phyloP scores from a whole-genome alignment of 2,113 vertebrate species.

The Podocnemis expansa region DNA sequence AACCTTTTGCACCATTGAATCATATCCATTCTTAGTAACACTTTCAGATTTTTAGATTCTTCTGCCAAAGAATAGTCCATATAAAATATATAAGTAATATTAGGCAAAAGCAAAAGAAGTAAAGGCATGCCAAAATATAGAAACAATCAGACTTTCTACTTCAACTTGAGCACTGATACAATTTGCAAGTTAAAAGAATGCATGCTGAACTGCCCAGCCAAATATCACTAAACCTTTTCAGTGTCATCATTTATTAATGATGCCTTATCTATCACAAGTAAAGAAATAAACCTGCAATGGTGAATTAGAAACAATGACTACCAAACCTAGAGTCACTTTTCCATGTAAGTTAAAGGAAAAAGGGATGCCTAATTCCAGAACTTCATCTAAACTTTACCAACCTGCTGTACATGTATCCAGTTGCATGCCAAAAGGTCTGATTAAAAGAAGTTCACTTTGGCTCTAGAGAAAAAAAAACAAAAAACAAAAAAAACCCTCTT shows the following conservation, averaged over 20 bases:
- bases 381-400: neutral
- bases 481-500: neutral
- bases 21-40: neutral
- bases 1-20: neutral
- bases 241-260: neutral
- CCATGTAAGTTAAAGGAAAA: neutral
- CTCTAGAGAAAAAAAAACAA: slow-evolving; percentile 8
- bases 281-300: neutral
- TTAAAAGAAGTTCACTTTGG: neutral
- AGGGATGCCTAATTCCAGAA: neutral
- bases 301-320: neutral
- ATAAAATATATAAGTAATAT: neutral
- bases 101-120: neutral
- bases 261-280: neutral
- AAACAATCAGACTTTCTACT: neutral
- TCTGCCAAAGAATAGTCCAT: neutral
- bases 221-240: neutral
- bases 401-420: neutral
- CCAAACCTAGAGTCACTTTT: neutral
- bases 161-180: neutral
- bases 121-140: neutral
- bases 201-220: neutral
- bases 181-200: neutral
- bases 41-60: slow-evolving; percentile 3
- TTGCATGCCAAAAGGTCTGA: neutral